Percentiles rank a stretch among this genome's conserved stretches.
These are phyloP conservation scores for Yasuhikotakia modesta DNA, from an alignment of 2,797 vertebrate genomes.

Conservation along the genomic window DNA sequence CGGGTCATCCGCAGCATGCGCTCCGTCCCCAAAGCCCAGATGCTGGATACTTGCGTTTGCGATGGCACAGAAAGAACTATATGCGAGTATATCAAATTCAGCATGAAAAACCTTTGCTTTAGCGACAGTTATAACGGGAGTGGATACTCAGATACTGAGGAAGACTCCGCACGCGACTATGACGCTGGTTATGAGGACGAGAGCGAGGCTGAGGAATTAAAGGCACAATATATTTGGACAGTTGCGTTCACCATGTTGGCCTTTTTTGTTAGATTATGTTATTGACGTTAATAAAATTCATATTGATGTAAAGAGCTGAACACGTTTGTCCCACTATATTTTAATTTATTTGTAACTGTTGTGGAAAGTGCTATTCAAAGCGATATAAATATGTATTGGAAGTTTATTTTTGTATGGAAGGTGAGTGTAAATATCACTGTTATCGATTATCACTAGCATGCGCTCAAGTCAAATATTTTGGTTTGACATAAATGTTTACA, in stretches of 20 bases:
- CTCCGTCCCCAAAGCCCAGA: conserved; percentile 87
- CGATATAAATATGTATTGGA: conserved; percentile 52
- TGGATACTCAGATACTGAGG: conserved; percentile 74
- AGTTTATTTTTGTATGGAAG: conserved; percentile 72
- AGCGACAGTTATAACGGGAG: conserved; percentile 77
- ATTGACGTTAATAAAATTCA: too few relatives aligned
- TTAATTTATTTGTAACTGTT: conserved; percentile 33
- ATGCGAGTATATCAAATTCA: conserved; percentile 93
- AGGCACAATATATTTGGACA: conserved; percentile 59
- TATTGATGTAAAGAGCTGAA: conserved; percentile 10
- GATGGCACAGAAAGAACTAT: conserved; percentile 92
- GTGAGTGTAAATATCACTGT: conserved; percentile 64
- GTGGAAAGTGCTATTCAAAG: conserved; percentile 23
- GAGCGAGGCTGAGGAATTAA: conserved; percentile 46
- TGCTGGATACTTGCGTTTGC: conserved; percentile 91
- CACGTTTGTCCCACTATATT: conserved; percentile 9
- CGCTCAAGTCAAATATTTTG: background rate
- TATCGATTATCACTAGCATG: background rate
- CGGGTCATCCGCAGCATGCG: conserved; percentile 90
- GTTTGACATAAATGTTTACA: conserved; percentile 87
- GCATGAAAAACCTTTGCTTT: conserved; percentile 91
- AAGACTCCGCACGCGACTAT: conserved; percentile 70
- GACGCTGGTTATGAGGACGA: conserved; percentile 62
- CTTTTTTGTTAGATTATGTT: conserved; percentile 55
- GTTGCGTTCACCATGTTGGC: conserved; percentile 71